Conservation (phyloP, 2,113 vertebrate species). For the Hypanus sabinus region DNA sequence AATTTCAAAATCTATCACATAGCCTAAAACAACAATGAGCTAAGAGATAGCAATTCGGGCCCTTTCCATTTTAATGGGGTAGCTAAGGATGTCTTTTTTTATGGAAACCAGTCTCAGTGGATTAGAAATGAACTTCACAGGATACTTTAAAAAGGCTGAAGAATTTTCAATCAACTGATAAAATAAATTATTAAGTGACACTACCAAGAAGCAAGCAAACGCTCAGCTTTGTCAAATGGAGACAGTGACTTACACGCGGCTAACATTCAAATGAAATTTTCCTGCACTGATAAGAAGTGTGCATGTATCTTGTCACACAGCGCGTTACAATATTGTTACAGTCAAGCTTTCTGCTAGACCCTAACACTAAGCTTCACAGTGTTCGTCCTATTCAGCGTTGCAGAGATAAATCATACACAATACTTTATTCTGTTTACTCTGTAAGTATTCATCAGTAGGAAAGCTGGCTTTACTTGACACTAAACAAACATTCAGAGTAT, state of each 20-base stretch:
- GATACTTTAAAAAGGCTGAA: neutral
- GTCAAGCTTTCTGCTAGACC: neutral
- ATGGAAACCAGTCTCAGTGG: neutral
- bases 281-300: neutral
- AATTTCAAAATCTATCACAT: too few relatives aligned
- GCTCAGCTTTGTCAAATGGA: neutral
- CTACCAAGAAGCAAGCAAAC: neutral
- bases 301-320: neutral
- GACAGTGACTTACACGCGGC: neutral
- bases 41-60: too few relatives aligned
- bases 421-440: neutral
- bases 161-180: neutral
- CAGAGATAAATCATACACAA: neutral
- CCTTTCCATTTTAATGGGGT: too few relatives aligned
- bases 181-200: neutral
- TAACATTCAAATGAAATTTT: neutral
- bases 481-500: constrained; percentile 19
- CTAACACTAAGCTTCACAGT: neutral
- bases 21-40: too few relatives aligned
- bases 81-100: too few relatives aligned
- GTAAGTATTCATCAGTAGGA: neutral
- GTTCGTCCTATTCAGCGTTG: neutral
- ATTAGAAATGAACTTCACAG: constrained; percentile 4
- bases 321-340: neutral
- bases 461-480: neutral